Evolutionary conservation across 2,888 invertebrate species (phyloP).

Genomic region (Cosmia trapezina): DNA sequence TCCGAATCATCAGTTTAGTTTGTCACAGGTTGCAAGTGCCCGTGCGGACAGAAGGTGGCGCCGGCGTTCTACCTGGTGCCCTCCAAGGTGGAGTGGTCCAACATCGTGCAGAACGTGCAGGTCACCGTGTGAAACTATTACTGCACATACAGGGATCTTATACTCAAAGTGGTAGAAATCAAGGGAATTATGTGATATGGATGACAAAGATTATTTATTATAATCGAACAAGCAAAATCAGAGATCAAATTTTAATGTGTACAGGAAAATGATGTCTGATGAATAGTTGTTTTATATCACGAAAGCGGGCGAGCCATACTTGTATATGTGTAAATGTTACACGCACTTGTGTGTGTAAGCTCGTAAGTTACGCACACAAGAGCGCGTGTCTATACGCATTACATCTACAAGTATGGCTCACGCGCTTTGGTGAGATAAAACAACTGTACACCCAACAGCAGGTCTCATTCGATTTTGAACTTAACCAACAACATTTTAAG

Average conservation of each 20-base stretch:
- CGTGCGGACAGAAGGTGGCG: slow-evolving; percentile 96
- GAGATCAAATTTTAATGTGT: background rate
- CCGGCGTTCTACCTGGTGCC: slow-evolving; percentile 98
- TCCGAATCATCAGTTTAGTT: slow-evolving; percentile 1
- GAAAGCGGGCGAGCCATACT: too few species aligned
- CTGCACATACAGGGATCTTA: background rate
- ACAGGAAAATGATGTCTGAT: background rate
- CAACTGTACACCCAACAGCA: too few species aligned
- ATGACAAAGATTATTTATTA: background rate
- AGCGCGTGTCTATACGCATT: too few species aligned
- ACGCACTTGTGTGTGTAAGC: too few species aligned
- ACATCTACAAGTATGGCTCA: too few species aligned
- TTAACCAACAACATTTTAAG: too few species aligned
- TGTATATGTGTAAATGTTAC: too few species aligned
- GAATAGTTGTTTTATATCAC: too few species aligned
- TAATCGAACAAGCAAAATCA: background rate
- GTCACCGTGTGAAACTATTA: slow-evolving; percentile 92
- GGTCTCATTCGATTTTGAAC: too few species aligned
- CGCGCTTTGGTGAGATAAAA: too few species aligned
- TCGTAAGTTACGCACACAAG: too few species aligned
- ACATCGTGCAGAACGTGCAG: slow-evolving; percentile 96
- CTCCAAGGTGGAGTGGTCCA: slow-evolving; percentile 97
- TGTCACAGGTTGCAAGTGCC: slow-evolving; percentile 94
- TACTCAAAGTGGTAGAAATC: background rate
- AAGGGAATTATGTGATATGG: background rate